Percentiles rank a stretch among this genome's conserved stretches.
These are phyloP conservation scores for Papilio helenus DNA, from an alignment of 1,140 invertebrate genomes.

Conservation along the genomic window DNA sequence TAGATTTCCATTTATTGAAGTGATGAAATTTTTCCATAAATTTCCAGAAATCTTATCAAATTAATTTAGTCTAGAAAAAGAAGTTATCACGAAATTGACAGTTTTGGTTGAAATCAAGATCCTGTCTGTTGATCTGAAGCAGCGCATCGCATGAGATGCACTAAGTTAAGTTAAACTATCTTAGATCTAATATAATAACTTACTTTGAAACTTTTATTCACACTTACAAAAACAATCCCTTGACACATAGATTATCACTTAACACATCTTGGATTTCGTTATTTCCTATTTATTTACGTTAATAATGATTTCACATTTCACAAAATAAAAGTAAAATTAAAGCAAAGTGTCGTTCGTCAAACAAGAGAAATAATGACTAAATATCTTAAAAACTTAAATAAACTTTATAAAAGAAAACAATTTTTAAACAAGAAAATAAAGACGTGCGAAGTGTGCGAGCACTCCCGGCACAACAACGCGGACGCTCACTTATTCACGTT, in stretches of 20 bases:
- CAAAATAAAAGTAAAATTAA: background rate
- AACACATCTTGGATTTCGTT: background rate
- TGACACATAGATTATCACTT: background rate
- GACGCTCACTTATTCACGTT: background rate
- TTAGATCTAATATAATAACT: background rate
- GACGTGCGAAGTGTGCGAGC: background rate
- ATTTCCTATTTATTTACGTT: background rate
- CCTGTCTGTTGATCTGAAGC: too few species aligned
- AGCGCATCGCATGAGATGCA: too few species aligned
- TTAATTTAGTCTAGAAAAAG: too few species aligned
- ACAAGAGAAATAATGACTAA: background rate
- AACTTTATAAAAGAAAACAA: background rate
- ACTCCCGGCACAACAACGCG: background rate
- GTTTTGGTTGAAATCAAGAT: too few species aligned
- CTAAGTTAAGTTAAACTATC: too few species aligned
- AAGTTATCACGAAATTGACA: too few species aligned
- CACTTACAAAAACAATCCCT: background rate
- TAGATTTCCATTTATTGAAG: too few species aligned
- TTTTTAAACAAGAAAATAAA: conserved; percentile 19
- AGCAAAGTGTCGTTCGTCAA: background rate
- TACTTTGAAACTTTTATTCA: background rate
- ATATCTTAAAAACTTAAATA: background rate
- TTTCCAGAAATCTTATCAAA: too few species aligned
- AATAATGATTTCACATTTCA: background rate
- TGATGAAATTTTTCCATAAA: too few species aligned